phyloP scores from a whole-genome alignment of 2,797 vertebrate genomes.

The Sebastes aleutianus region DNA sequence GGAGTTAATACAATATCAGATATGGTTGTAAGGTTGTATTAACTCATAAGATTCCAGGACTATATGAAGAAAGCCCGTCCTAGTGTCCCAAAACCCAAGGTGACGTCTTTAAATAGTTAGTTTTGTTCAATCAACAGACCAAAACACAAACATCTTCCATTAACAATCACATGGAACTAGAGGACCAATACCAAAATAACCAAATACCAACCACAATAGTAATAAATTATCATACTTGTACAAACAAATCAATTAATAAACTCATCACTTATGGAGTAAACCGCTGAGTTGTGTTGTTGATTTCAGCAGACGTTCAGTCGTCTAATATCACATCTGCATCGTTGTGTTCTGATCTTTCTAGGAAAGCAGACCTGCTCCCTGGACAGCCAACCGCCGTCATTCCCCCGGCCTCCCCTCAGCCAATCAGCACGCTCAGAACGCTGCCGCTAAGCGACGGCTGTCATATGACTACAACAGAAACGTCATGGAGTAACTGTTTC shows the following conservation, averaged over 20 bases:
- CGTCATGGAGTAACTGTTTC: conserved; percentile 55
- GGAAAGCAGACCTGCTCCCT: conserved; percentile 61
- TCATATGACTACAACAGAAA: conserved; percentile 81
- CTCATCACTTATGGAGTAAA: not conserved
- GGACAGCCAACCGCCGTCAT: conserved; percentile 60
- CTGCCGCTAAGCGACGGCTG: conserved; percentile 75
- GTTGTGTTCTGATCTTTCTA: conserved; percentile 31
- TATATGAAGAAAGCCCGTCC: not conserved
- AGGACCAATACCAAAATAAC: too few relatives aligned
- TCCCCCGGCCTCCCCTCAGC: conserved; percentile 74
- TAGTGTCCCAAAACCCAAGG: too few relatives aligned
- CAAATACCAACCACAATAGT: not conserved
- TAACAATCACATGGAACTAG: not conserved
- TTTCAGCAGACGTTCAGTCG: not conserved
- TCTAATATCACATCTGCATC: not conserved
- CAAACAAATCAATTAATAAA: too few relatives aligned
- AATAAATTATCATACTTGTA: not conserved
- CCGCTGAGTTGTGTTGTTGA: not conserved
- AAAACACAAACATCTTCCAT: not conserved
- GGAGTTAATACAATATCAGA: not conserved
- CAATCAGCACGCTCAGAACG: conserved; percentile 68
- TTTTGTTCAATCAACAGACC: not conserved
- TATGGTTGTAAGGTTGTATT: not conserved
- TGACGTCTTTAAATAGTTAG: not conserved
- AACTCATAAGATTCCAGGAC: not conserved